phyloP scores from a whole-genome alignment of 2,113 vertebrate species.

The Phainopepla nitens region DNA sequence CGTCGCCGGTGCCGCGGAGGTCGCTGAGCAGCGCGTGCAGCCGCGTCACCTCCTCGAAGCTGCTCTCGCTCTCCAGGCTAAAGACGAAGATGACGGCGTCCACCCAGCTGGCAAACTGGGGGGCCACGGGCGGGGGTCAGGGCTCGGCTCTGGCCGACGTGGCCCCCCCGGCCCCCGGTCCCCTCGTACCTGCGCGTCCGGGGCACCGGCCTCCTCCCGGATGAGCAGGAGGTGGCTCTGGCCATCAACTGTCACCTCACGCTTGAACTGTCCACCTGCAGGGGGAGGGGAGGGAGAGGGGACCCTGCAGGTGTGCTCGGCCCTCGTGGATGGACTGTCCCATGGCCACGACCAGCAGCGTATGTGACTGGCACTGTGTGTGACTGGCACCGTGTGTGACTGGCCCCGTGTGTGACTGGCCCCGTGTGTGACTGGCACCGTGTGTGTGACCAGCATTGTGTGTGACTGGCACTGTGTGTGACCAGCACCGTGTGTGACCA shows the following conservation, averaged over 20 bases:
- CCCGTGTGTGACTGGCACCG: too few species aligned
- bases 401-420: too few species aligned
- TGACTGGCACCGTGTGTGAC: too few species aligned
- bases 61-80: slow-evolving; percentile 93
- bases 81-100: slow-evolving; percentile 94
- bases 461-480: too few species aligned
- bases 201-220: slow-evolving; percentile 86
- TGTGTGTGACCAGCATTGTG: too few species aligned
- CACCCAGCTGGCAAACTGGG: slow-evolving; percentile 91
- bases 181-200: slow-evolving; percentile 83
- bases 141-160: background rate
- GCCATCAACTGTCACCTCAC: slow-evolving; percentile 89
- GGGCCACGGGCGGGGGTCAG: background rate
- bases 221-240: slow-evolving; percentile 92
- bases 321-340: fast-evolving
- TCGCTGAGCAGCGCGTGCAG: slow-evolving; percentile 79
- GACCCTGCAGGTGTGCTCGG: fast-evolving
- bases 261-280: slow-evolving; percentile 90
- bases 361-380: too few species aligned
- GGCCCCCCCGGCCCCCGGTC: fast-evolving
- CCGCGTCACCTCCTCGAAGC: slow-evolving; percentile 87
- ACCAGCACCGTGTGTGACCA: too few species aligned
- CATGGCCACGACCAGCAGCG: background rate
- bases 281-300: background rate
- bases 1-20: slow-evolving; percentile 75